A percentile compares a stretch with the other conserved stretches of the same genome.
These are phyloP conservation scores for Chironomus striatipennis DNA, from an alignment of 1,140 invertebrate species.

Conservation along the genomic window DNA sequence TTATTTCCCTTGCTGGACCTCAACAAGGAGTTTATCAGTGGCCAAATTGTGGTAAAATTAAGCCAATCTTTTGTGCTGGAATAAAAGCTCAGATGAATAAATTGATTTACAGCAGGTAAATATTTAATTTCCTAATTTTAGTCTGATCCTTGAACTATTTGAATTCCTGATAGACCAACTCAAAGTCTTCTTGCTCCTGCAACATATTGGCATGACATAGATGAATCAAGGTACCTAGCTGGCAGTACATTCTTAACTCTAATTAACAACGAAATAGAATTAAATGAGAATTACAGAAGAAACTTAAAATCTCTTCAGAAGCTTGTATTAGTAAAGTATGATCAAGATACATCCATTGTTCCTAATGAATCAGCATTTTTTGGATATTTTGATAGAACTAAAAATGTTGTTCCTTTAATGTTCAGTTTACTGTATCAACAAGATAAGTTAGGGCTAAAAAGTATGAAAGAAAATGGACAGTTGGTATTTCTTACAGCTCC, in stretches of 20 bases:
- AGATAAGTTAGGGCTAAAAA: conserved; percentile 75
- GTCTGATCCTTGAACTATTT: background rate
- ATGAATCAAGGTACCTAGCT: conserved; percentile 67
- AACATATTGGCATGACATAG: conserved; percentile 95
- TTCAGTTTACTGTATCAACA: background rate
- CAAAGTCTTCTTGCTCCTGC: conserved; percentile 80
- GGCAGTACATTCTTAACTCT: conserved; percentile 86
- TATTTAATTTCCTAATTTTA: background rate
- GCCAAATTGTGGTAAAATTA: background rate
- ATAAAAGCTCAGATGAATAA: conserved; percentile 30
- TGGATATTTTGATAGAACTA: background rate
- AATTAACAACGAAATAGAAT: conserved; percentile 83
- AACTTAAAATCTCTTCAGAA: conserved; percentile 75
- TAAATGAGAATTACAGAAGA: conserved; percentile 56
- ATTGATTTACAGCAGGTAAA: background rate
- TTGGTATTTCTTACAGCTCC: conserved; percentile 67
- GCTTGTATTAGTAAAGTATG: background rate
- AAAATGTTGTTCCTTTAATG: background rate
- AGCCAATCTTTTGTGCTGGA: background rate
- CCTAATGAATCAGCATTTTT: background rate
- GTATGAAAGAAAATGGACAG: conserved; percentile 62
- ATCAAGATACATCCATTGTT: background rate
- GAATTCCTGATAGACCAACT: conserved; percentile 66
- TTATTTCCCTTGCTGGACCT: conserved; percentile 91
- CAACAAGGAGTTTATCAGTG: conserved; percentile 67